Evolutionary conservation across 1,140 invertebrate genomes (phyloP).

Genomic region (Diabrotica undecimpunctata): DNA sequence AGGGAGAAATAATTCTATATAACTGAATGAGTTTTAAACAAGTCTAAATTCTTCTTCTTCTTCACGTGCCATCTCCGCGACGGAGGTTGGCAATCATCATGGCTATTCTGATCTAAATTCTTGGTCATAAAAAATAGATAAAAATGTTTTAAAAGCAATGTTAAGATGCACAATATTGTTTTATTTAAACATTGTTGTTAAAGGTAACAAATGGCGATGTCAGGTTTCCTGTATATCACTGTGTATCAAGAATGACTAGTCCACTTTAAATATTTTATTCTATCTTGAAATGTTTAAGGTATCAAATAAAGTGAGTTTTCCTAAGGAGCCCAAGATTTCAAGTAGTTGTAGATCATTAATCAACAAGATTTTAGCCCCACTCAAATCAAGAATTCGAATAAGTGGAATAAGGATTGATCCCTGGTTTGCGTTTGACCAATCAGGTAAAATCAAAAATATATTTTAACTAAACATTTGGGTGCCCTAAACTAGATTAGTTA

Average conservation of each 20-base stretch:
- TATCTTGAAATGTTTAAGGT: conserved; percentile 56
- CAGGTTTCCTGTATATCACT: background rate
- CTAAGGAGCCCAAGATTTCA: conserved; percentile 61
- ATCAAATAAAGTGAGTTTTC: conserved; percentile 67
- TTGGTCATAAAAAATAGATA: too few species aligned
- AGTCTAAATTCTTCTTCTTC: too few species aligned
- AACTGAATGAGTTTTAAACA: too few species aligned
- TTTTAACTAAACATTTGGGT: conserved; percentile 7
- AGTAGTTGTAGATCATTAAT: conserved; percentile 63
- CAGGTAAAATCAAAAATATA: conserved; percentile 18
- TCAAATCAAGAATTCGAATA: conserved; percentile 59
- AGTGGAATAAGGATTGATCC: conserved; percentile 60
- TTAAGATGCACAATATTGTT: too few species aligned
- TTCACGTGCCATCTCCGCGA: too few species aligned
- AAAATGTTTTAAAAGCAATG: too few species aligned
- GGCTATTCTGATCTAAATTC: too few species aligned
- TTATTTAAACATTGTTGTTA: too few species aligned
- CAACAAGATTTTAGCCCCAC: conserved; percentile 63
- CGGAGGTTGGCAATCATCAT: too few species aligned
- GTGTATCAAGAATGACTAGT: background rate
- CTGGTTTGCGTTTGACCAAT: conserved; percentile 51
- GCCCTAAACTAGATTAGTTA: background rate
- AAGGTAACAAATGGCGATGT: background rate
- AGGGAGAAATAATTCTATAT: too few species aligned
- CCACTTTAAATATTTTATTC: background rate